Evolutionary conservation across 2,888 invertebrate genomes (phyloP).

Genomic region (Tiliacea aurago): DNA sequence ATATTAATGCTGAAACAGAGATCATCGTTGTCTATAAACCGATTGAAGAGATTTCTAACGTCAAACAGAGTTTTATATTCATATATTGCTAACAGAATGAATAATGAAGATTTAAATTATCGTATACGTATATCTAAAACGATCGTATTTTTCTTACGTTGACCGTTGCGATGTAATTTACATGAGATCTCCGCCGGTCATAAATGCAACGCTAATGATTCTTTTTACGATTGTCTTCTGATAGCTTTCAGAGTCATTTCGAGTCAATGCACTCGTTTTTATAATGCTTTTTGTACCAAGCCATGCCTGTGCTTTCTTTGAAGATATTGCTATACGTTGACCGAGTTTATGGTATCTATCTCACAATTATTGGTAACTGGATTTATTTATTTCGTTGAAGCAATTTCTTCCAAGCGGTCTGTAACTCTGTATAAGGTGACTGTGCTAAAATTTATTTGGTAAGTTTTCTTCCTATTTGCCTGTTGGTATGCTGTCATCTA

Average conservation of each 20-base stretch:
- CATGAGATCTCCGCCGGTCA: slow-evolving; percentile 46
- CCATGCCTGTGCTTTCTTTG: slow-evolving; percentile 41
- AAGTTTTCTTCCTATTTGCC: slow-evolving; percentile 19
- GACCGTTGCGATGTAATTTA: slow-evolving; percentile 51
- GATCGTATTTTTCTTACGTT: slow-evolving; percentile 43
- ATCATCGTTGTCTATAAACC: slow-evolving; percentile 6
- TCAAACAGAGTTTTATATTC: slow-evolving; percentile 21
- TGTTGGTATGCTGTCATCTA: background rate
- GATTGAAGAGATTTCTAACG: slow-evolving; percentile 41
- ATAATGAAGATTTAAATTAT: slow-evolving; percentile 47
- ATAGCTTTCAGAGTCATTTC: slow-evolving; percentile 55
- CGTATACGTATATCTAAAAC: slow-evolving; percentile 31
- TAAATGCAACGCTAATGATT: slow-evolving; percentile 63
- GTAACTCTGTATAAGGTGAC: background rate
- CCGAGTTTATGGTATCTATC: slow-evolving; percentile 16
- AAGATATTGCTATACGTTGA: slow-evolving; percentile 24
- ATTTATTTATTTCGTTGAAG: slow-evolving; percentile 10
- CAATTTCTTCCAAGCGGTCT: slow-evolving; percentile 12
- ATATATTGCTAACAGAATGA: slow-evolving; percentile 22
- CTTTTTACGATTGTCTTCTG: slow-evolving; percentile 63
- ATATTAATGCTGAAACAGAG: slow-evolving; percentile 15
- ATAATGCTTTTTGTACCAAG: slow-evolving; percentile 44
- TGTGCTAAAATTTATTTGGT: slow-evolving; percentile 22
- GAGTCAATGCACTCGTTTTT: slow-evolving; percentile 56
- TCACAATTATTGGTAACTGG: slow-evolving; percentile 30